Evolutionary conservation across 2,888 invertebrate genomes (phyloP).

Genomic region (Ochropacha duplaris): DNA sequence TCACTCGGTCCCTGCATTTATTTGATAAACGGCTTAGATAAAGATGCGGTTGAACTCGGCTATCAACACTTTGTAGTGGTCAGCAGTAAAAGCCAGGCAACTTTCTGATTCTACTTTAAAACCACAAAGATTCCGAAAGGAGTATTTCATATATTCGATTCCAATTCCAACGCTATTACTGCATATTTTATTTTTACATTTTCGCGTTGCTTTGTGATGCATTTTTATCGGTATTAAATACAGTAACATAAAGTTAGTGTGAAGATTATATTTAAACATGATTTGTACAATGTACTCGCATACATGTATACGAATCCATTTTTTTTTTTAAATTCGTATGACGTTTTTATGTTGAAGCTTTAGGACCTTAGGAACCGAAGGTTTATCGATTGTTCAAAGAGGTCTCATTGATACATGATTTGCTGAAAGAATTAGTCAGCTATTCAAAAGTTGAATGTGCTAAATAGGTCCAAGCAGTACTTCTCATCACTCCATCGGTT

Average conservation of each 20-base stretch:
- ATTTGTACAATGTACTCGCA: background rate
- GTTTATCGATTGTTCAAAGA: too few relatives aligned
- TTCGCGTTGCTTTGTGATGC: background rate
- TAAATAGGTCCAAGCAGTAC: too few relatives aligned
- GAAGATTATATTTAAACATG: background rate
- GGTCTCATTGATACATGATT: too few relatives aligned
- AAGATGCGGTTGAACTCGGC: conserved; percentile 51
- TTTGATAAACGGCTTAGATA: conserved; percentile 76
- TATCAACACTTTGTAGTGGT: conserved; percentile 51
- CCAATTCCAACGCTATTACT: background rate
- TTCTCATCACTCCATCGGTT: too few relatives aligned
- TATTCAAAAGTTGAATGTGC: too few relatives aligned
- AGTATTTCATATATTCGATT: background rate
- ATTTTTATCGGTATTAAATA: background rate
- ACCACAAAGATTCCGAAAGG: background rate
- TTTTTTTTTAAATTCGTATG: too few relatives aligned
- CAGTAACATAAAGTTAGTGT: too few relatives aligned
- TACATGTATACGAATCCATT: background rate
- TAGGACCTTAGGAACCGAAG: too few relatives aligned
- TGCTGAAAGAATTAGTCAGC: too few relatives aligned
- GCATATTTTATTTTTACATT: background rate
- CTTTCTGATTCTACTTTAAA: background rate
- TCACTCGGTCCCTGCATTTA: conserved; percentile 71
- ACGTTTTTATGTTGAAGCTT: too few relatives aligned
- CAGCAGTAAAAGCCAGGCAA: conserved; percentile 35